These are phyloP conservation scores for Neopelma chrysocephalum DNA, from an alignment of 2,797 vertebrate species.

Conservation along the genomic window DNA sequence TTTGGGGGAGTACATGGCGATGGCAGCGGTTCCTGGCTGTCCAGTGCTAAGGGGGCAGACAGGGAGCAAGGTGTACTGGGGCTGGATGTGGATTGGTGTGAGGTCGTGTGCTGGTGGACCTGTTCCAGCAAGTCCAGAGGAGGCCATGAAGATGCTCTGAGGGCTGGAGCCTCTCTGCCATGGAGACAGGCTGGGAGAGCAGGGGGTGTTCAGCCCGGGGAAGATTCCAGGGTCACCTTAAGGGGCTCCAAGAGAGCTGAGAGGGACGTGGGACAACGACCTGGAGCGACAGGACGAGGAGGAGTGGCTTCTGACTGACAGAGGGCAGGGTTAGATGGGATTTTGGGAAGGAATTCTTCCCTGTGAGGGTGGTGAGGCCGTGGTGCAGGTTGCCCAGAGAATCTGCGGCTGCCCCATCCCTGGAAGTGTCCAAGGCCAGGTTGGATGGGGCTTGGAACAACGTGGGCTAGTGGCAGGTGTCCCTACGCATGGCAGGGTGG, in stretches of 20 bases:
- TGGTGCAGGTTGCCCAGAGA: background rate
- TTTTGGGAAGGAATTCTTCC: background rate
- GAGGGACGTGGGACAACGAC: background rate
- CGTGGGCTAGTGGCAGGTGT: rapidly evolving
- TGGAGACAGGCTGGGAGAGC: background rate
- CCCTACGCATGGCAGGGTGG: background rate
- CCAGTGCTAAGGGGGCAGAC: background rate
- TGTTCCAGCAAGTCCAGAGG: background rate
- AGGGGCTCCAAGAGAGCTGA: background rate
- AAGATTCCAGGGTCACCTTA: background rate
- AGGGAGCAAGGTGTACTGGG: background rate
- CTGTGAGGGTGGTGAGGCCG: background rate
- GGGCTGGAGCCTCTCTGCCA: background rate
- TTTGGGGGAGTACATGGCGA: background rate
- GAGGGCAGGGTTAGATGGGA: background rate
- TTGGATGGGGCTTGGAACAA: rapidly evolving
- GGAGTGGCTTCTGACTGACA: background rate
- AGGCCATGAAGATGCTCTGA: rapidly evolving
- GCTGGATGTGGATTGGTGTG: background rate
- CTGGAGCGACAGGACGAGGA: background rate
- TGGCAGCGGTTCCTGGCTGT: background rate
- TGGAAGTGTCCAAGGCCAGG: background rate
- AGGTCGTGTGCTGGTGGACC: background rate
- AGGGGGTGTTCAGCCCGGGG: background rate
- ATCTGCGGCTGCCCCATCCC: background rate